Conservation (phyloP, 1,140 invertebrate genomes). For the Grapholita molesta region DNA sequence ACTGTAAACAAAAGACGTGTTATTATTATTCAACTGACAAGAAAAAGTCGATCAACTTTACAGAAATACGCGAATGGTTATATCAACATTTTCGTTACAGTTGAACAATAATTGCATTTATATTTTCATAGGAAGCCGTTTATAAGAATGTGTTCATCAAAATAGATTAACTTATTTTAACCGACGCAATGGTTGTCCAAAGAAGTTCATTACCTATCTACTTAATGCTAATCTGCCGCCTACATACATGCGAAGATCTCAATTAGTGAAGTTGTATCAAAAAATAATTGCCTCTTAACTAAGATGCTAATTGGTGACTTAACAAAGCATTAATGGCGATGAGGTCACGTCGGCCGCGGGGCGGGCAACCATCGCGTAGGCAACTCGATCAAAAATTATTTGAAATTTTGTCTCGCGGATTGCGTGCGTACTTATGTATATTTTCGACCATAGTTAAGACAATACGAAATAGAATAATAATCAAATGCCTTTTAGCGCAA, state of each 20-base stretch:
- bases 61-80: background rate
- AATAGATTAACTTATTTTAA: background rate
- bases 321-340: background rate
- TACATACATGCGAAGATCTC: background rate
- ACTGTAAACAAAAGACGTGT: background rate
- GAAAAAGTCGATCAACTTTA: background rate
- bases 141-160: conserved; percentile 10
- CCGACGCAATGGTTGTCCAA: background rate
- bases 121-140: conserved; percentile 12
- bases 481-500: conserved; percentile 72
- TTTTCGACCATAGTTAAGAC: conserved; percentile 75
- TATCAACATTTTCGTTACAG: background rate
- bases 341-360: background rate
- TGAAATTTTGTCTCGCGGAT: conserved; percentile 2
- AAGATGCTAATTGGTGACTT: background rate
- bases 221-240: background rate
- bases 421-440: conserved; percentile 32
- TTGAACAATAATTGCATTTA: conserved; percentile 12
- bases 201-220: background rate
- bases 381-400: background rate
- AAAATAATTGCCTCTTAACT: background rate
- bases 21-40: background rate
- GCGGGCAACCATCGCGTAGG: background rate
- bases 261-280: background rate
- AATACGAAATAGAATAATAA: conserved; percentile 71